These are phyloP conservation scores for Petrocephalus schoutedeni DNA, from an alignment of 2,797 vertebrate species.

Conservation along the genomic window DNA sequence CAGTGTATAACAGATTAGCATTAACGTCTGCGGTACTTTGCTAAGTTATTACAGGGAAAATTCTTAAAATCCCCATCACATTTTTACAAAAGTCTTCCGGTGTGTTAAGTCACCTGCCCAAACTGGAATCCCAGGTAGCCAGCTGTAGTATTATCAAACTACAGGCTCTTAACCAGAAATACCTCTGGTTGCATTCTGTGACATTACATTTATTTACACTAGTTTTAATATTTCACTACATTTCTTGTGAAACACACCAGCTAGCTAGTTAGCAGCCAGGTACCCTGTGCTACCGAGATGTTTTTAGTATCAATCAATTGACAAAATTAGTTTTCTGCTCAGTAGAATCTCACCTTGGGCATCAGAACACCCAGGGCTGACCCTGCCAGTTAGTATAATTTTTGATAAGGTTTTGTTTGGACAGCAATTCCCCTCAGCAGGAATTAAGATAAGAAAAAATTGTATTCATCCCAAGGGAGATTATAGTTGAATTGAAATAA, in stretches of 20 bases:
- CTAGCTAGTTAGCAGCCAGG: background rate
- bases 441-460: background rate
- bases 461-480: background rate
- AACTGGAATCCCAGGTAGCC: background rate
- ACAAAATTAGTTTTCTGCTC: background rate
- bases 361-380: background rate
- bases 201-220: background rate
- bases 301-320: background rate
- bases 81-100: background rate
- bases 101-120: background rate
- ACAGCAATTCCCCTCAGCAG: background rate
- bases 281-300: background rate
- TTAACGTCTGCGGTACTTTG: background rate
- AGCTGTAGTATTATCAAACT: background rate
- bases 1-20: background rate
- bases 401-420: background rate
- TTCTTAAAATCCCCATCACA: background rate
- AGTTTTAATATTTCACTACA: background rate
- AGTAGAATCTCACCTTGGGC: background rate
- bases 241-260: background rate
- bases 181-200: background rate
- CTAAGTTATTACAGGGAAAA: background rate
- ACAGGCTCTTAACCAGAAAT: background rate
- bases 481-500: background rate
- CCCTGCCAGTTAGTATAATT: no score